Conservation (phyloP, 2,113 vertebrate species). For the Nerophis lumbriciformis region DNA sequence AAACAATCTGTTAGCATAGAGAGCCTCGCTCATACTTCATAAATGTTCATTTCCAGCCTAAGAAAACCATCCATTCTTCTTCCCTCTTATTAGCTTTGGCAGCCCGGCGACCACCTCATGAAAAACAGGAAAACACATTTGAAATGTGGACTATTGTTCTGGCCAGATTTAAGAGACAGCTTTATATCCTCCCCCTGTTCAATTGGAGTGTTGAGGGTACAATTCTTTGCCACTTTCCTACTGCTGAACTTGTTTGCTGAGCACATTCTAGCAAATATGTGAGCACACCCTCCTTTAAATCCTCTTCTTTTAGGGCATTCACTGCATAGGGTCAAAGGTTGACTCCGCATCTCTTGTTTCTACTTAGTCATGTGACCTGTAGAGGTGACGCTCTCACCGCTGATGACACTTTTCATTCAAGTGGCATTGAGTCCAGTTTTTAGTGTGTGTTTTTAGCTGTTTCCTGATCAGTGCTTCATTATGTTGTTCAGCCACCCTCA, state of each 20-base stretch:
- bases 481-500: constrained; percentile 9
- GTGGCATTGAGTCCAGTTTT: background rate
- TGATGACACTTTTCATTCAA: constrained; percentile 27
- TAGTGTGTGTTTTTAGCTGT: constrained; percentile 56
- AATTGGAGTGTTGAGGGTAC: background rate
- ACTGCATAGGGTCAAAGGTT: constrained; percentile 17
- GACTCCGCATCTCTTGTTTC: constrained; percentile 6
- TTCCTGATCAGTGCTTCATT: constrained; percentile 44
- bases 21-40: constrained; percentile 7
- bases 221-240: background rate
- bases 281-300: too few relatives aligned
- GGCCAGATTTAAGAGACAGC: constrained; percentile 53
- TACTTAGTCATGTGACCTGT: constrained; percentile 12
- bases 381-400: constrained; percentile 12
- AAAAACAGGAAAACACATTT: constrained; percentile 11
- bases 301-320: too few relatives aligned
- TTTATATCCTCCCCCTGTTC: constrained; percentile 33
- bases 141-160: constrained; percentile 40
- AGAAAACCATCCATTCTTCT: constrained; percentile 21
- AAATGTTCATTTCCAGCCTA: constrained; percentile 14
- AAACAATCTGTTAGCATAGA: constrained; percentile 30
- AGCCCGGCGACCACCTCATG: background rate
- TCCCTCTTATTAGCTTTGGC: constrained; percentile 18
- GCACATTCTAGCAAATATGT: too few relatives aligned
- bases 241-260: too few relatives aligned